phyloP scores from a whole-genome alignment of 1,140 invertebrate genomes.

The Popillia japonica region DNA sequence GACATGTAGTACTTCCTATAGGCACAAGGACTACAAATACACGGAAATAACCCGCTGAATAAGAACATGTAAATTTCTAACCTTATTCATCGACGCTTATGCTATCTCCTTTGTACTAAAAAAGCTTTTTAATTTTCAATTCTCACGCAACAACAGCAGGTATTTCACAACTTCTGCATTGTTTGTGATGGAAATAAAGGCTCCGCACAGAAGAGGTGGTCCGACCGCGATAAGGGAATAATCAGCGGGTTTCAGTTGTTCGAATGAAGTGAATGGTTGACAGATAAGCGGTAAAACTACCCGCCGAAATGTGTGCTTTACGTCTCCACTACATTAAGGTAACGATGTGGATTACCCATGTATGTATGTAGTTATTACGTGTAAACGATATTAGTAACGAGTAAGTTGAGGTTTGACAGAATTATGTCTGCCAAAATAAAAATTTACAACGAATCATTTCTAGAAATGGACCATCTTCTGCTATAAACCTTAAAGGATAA shows the following conservation, averaged over 20 bases:
- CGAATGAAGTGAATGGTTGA: conserved; percentile 3
- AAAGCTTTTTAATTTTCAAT: conserved; percentile 16
- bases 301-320: not conserved
- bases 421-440: no score
- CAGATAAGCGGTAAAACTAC: not conserved
- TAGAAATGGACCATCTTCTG: no score
- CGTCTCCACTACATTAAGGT: conserved; percentile 4
- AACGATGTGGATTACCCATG: not conserved
- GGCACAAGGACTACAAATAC: no score
- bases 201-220: not conserved
- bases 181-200: not conserved
- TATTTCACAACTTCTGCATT: not conserved
- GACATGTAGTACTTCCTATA: no score
- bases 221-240: not conserved
- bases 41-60: not conserved
- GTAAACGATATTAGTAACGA: no score
- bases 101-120: not conserved
- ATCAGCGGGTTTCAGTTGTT: conserved; percentile 9
- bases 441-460: no score
- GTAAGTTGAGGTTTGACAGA: no score
- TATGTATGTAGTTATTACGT: no score
- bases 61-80: not conserved
- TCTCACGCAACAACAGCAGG: conserved; percentile 4
- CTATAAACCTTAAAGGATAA: no score
- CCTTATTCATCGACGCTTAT: not conserved